Base-by-base conservation (phyloP, 2,797 vertebrate genomes). In the Acestrorhynchus altus region DNA sequence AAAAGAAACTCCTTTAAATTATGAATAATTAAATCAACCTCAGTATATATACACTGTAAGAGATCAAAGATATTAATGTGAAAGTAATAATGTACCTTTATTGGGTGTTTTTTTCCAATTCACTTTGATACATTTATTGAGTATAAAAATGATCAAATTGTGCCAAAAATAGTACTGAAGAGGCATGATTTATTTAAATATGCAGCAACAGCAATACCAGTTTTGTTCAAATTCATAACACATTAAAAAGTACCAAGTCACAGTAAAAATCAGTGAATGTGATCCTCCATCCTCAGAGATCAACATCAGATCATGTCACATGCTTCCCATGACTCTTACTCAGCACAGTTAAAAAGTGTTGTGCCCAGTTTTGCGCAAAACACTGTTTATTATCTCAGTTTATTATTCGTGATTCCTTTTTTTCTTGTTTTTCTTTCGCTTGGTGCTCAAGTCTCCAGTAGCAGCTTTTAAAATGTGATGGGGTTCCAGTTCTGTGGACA, bases 361-460 rank as follows among this genome's bases (percentile, higher is more conserved):
- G n/a, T 26, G 26, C 8, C 31, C 39, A 42, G 16, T 40, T 46
- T 63, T 13, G 0, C 16, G 12, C 9, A 26, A 39, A 26, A 26
- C n/a, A n/a, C n/a, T n/a, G n/a, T n/a, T n/a, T n/a, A n/a, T n/a
- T 10, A 13, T 9, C 46, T 40, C 5, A 39, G 16, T 59, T 75
- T 20, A 26, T 11, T 52, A 49, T 28, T 42, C 8, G 16, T 20
- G 12, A 22, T 66, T 49, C 18, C 42, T 42, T 46, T 72, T 72
- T 52, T 77, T 86, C 77, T 52, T 83, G 79, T 87, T 88, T 85
- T 42, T 66, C 65, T 76, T 88, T 87, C 83, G 22, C 56, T 51
- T 63, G 0, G 40, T 67, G 26, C 63, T 79, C 16, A 20, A 5
- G 26, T 67, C 59, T 18, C 72, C 83, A 15, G 75, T 80, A 7